These are phyloP conservation scores for Pammene aurita DNA, from an alignment of 2,888 invertebrate species.

Conservation along the genomic window DNA sequence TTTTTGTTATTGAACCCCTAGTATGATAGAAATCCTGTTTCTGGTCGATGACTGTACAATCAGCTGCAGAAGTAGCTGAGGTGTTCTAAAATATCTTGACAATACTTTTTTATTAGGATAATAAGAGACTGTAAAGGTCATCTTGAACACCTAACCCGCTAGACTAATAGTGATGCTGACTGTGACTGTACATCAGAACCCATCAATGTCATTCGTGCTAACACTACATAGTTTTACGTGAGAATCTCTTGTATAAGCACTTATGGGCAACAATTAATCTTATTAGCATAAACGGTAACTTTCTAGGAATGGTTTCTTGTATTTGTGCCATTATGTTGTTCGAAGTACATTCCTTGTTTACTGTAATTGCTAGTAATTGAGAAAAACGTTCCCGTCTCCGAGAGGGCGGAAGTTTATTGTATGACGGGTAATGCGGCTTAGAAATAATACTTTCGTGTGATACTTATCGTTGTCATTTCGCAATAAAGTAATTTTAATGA, in stretches of 20 bases:
- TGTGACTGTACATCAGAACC: conserved; percentile 12
- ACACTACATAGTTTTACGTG: conserved; percentile 23
- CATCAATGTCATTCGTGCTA: conserved; percentile 16
- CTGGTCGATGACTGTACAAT: too few relatives aligned
- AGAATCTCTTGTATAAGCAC: conserved; percentile 19
- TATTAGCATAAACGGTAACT: conserved; percentile 38
- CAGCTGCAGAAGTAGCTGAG: too few relatives aligned
- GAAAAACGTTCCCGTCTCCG: conserved; percentile 21
- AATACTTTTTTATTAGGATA: too few relatives aligned
- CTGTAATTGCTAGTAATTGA: conserved; percentile 47
- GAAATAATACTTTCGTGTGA: conserved; percentile 26
- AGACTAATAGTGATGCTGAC: not conserved
- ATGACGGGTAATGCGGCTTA: conserved; percentile 14
- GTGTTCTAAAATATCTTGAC: too few relatives aligned
- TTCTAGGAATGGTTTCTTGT: conserved; percentile 44
- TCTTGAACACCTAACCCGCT: too few relatives aligned
- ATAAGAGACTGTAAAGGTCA: too few relatives aligned
- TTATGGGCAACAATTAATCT: conserved; percentile 31
- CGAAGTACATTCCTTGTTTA: conserved; percentile 46
- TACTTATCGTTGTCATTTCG: conserved; percentile 17
- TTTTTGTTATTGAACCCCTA: too few relatives aligned
- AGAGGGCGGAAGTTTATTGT: conserved; percentile 48
- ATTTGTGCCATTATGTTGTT: conserved; percentile 47
- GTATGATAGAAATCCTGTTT: too few relatives aligned
- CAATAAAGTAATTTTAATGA: conserved; percentile 3